These are phyloP conservation scores for Drosophila anomalata DNA, from an alignment of 2,888 invertebrate species.

Conservation along the genomic window DNA sequence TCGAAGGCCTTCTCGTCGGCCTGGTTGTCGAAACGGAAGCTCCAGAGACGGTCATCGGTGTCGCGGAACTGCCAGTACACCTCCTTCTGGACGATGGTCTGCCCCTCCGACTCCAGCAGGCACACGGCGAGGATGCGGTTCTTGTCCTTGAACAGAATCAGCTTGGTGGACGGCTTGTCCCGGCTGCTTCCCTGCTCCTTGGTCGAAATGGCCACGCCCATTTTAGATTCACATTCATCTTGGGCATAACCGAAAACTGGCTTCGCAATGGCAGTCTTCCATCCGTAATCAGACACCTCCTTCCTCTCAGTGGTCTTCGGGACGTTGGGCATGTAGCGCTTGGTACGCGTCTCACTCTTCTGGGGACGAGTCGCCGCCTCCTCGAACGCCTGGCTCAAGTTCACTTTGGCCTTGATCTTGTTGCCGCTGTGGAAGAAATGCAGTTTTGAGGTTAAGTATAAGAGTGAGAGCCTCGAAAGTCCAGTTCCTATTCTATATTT, in stretches of 20 bases:
- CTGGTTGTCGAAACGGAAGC: constrained; percentile 84
- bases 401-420: no score
- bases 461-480: no score
- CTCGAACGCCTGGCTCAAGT: no score
- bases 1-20: constrained; percentile 54
- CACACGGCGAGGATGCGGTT: constrained; percentile 58
- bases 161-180: constrained; percentile 45
- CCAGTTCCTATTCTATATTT: no score
- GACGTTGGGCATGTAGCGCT: no score
- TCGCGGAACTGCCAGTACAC: constrained; percentile 84
- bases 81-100: constrained; percentile 54
- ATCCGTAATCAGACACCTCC: background rate
- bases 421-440: no score
- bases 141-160: constrained; percentile 73
- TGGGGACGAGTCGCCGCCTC: no score
- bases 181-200: constrained; percentile 13
- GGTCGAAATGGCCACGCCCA: constrained; percentile 84
- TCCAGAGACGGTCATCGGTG: constrained; percentile 85
- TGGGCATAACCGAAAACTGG: constrained; percentile 28
- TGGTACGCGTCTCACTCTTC: no score
- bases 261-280: constrained; percentile 40
- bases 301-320: no score
- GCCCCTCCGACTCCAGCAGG: constrained; percentile 36
- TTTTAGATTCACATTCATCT: constrained; percentile 76
- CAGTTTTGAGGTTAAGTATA: no score